Conservation (phyloP, 2,113 vertebrate species). For the Sinocyclocheilus grahami region DNA sequence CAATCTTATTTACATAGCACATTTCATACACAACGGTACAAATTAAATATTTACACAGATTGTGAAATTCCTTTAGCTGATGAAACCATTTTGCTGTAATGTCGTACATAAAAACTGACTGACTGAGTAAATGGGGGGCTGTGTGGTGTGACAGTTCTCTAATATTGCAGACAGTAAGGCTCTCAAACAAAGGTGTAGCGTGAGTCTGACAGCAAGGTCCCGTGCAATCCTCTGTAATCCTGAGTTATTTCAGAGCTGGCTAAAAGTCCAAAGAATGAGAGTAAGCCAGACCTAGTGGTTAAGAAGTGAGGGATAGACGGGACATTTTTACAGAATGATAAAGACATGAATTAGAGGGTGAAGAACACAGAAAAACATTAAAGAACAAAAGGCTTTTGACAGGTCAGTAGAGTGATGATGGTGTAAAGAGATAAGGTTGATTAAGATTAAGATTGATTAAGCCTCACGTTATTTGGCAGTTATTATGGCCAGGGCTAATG, state of each 20-base stretch:
- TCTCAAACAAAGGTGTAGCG: not conserved
- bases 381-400: constrained; percentile 20
- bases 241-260: constrained; percentile 25
- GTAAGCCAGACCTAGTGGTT: not conserved
- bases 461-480: constrained; percentile 55
- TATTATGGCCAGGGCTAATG: constrained; percentile 47
- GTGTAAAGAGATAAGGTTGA: constrained; percentile 20
- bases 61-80: not conserved
- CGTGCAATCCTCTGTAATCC: constrained; percentile 28
- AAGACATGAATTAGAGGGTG: not conserved
- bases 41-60: not conserved
- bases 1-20: too few species aligned
- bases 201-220: not conserved
- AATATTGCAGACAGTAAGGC: not conserved
- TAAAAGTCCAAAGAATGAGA: not conserved
- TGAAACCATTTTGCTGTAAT: not conserved
- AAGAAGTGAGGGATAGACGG: not conserved
- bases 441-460: constrained; percentile 60
- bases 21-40: too few species aligned
- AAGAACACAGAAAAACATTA: not conserved
- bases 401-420: constrained; percentile 28
- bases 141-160: not conserved
- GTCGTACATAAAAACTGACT: too few species aligned
- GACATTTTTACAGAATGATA: not conserved
- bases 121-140: too few species aligned